Base-by-base conservation (phyloP, 2,113 vertebrate species). In the Malurus melanocephalus region DNA sequence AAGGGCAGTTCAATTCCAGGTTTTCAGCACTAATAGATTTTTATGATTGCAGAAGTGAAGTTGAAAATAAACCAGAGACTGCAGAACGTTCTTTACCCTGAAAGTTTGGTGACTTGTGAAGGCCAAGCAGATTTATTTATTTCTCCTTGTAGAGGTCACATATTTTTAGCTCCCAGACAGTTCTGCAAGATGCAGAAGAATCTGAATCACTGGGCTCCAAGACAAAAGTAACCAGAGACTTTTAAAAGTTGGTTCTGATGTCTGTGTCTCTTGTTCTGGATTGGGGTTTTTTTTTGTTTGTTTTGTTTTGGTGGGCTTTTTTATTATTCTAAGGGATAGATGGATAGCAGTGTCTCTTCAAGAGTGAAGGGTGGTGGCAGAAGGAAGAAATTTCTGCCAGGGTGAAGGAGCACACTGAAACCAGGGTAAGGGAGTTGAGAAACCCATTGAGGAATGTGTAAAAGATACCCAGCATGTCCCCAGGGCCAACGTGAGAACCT, bases 41-140 rank as follows among this genome's bases (percentile, higher is more conserved):
- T 88, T 84, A 84, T 66, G 80, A 81, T 32, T 81, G 86, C 77
- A 95, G 92, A 90, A 88, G 42, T 81, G 90, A 94, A 81, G 66
- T 5, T 87, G 90, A 93, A 92, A 91, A 84, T 88, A 86, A 88
- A 88, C 61, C 88, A 80, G 77, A 67, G 51, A 59, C 83, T 68
- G 74, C 46, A 90, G 80, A 91, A 79, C 0, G 1, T 68, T 75
- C 73, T 81, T 91, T 65, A 69, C 38, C 15, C 77, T 72, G 77
- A 9, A 91, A 90, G 59, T 81, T 38, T 93, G 83, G 51, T 81
- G 88, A 79, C 59, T 90, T 86, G 66, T 40, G 30, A 46, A 93
- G 80, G 66, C 49, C 73, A 79, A 74, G 73, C 67, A 87, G 83
- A 93, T 90, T 94, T 89, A 93, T 88, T 55, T 55, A 51, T 88